Evolutionary conservation across 2,113 vertebrate species (phyloP).

Genomic region (Amphilophus citrinellus): DNA sequence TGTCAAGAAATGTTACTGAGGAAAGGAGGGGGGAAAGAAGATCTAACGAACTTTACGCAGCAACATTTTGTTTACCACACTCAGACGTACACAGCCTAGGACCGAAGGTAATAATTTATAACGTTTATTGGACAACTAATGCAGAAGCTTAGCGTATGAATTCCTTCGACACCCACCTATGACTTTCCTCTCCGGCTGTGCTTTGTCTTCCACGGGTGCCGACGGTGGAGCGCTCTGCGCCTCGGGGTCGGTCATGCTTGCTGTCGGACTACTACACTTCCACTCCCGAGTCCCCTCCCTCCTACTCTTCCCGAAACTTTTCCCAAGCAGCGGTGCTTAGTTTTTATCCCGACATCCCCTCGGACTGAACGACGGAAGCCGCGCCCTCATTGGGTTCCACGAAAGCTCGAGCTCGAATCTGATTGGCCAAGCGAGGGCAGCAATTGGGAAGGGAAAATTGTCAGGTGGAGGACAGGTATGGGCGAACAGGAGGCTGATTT

Average conservation of each 20-base stretch:
- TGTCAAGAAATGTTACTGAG: neutral
- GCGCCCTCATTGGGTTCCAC: conserved; percentile 69
- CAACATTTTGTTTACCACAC: neutral
- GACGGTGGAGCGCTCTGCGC: conserved; percentile 72
- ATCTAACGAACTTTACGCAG: no score
- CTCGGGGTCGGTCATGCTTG: conserved; percentile 82
- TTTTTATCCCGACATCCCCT: conserved; percentile 74
- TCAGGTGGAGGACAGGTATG: conserved; percentile 41
- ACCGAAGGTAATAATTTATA: neutral
- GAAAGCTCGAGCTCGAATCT: conserved; percentile 19
- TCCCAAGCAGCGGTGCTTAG: conserved; percentile 41
- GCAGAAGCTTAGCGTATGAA: neutral
- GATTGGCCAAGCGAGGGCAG: conserved; percentile 41
- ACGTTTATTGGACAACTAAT: neutral
- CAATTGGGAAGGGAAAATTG: conserved; percentile 52
- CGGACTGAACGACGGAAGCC: conserved; percentile 19
- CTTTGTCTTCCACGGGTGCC: conserved; percentile 65
- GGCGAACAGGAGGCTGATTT: conserved; percentile 1
- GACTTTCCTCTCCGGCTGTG: conserved; percentile 80
- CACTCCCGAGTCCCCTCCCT: conserved; percentile 60
- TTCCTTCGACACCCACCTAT: conserved; percentile 73
- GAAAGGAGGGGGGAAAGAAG: no score
- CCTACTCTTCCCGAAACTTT: conserved; percentile 59
- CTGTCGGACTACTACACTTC: conserved; percentile 31
- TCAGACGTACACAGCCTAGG: neutral